Conservation (phyloP, 2,888 invertebrate species). For the Ornithoptera priamus region DNA sequence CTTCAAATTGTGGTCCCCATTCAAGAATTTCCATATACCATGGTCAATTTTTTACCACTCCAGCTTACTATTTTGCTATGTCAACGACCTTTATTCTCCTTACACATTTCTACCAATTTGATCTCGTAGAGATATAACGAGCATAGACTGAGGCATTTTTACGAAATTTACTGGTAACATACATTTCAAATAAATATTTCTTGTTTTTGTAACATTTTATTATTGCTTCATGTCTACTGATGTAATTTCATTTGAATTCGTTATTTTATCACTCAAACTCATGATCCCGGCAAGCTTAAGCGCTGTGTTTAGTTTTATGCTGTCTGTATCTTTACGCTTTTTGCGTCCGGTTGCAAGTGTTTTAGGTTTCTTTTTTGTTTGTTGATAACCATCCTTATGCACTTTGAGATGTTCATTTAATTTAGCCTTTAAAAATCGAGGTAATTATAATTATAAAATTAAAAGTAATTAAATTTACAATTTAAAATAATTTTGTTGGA, state of each 20-base stretch:
- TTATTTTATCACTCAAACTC: constrained; percentile 28
- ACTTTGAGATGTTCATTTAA: constrained; percentile 52
- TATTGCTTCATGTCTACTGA: neutral
- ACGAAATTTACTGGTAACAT: neutral
- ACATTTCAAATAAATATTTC: neutral
- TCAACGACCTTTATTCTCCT: too few relatives aligned
- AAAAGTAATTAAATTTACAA: neutral
- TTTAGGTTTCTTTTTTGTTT: constrained; percentile 38
- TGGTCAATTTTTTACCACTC: too few relatives aligned
- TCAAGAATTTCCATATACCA: too few relatives aligned
- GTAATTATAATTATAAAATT: neutral
- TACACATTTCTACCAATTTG: too few relatives aligned
- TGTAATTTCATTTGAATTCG: constrained; percentile 6
- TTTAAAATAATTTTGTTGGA: neutral
- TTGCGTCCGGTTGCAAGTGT: constrained; percentile 53
- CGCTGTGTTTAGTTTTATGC: constrained; percentile 53
- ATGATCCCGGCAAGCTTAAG: constrained; percentile 56
- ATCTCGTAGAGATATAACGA: too few relatives aligned
- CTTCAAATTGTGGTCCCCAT: too few relatives aligned
- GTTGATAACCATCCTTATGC: constrained; percentile 40
- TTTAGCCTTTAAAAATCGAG: constrained; percentile 48
- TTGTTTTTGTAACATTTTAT: neutral
- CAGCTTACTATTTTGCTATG: too few relatives aligned
- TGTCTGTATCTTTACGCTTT: constrained; percentile 58
- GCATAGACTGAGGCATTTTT: neutral